Conservation (phyloP, 2,113 vertebrate genomes). For the Bubalus kerabau region DNA sequence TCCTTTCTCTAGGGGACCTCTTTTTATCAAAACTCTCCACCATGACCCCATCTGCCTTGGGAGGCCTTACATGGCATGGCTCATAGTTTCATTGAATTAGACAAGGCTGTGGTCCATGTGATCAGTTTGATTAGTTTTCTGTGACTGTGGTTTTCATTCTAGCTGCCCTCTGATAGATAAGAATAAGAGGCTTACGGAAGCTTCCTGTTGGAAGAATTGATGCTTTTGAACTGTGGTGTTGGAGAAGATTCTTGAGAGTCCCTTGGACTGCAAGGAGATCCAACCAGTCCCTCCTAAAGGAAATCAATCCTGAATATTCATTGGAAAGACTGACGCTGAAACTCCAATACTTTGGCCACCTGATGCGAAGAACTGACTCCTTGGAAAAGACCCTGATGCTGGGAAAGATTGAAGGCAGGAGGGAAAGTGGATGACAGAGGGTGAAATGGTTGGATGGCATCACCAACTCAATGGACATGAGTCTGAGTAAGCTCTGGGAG, state of each 20-base stretch:
- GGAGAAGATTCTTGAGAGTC: not conserved
- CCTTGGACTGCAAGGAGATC: not conserved
- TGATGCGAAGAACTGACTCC: not conserved
- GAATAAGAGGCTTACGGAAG: not conserved
- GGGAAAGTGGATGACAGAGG: not conserved
- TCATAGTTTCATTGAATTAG: not conserved
- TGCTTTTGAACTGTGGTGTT: not conserved
- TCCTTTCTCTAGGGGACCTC: not conserved
- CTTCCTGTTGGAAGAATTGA: not conserved
- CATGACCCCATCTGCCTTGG: not conserved
- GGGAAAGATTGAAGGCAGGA: not conserved
- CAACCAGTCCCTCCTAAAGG: not conserved
- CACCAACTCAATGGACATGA: not conserved
- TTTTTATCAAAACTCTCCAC: not conserved
- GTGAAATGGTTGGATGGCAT: not conserved
- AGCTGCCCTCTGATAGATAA: not conserved
- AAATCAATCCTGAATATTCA: not conserved
- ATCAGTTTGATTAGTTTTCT: not conserved
- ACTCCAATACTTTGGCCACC: not conserved
- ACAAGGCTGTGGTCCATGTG: not conserved
- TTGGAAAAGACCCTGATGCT: not conserved
- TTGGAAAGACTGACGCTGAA: not conserved
- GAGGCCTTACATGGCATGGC: not conserved
- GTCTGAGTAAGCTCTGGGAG: not conserved
- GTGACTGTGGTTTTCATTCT: not conserved